Evolutionary conservation across 2,797 vertebrate species (phyloP).

Genomic region (Phoeniculus purpureus): DNA sequence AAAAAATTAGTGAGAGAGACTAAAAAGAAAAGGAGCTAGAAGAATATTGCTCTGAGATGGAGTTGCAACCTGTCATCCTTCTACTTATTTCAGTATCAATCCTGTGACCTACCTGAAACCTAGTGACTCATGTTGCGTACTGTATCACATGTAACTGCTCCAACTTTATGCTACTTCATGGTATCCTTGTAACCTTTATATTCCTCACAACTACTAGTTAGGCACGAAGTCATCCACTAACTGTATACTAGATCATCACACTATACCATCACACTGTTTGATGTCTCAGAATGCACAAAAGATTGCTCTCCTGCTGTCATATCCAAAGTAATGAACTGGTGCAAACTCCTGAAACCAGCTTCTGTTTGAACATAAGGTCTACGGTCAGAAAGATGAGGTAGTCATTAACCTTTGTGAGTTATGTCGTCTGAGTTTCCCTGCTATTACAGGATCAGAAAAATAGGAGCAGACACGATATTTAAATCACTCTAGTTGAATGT

Average conservation of each 20-base stretch:
- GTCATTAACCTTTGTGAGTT: background rate
- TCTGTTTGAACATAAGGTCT: background rate
- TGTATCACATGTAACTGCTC: background rate
- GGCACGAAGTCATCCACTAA: background rate
- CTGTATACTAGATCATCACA: accelerated
- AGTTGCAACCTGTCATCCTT: background rate
- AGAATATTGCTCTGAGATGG: background rate
- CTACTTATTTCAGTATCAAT: background rate
- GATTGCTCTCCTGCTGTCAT: accelerated
- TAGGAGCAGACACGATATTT: background rate
- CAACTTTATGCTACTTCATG: background rate
- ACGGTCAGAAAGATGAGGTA: background rate
- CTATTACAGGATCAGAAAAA: background rate
- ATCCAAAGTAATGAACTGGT: background rate
- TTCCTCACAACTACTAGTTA: background rate
- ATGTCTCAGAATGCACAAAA: background rate
- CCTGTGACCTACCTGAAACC: background rate
- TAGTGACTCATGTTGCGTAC: background rate
- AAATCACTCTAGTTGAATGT: background rate
- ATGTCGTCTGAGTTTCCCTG: background rate
- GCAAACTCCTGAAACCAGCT: background rate
- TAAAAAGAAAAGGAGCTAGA: background rate
- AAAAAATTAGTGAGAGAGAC: background rate
- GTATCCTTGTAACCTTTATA: background rate
- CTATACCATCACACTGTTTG: accelerated